A percentile compares a stretch with the other conserved stretches of the same genome.
These are phyloP conservation scores for Allacma fusca DNA, from an alignment of 2,888 invertebrate genomes.

Conservation along the genomic window DNA sequence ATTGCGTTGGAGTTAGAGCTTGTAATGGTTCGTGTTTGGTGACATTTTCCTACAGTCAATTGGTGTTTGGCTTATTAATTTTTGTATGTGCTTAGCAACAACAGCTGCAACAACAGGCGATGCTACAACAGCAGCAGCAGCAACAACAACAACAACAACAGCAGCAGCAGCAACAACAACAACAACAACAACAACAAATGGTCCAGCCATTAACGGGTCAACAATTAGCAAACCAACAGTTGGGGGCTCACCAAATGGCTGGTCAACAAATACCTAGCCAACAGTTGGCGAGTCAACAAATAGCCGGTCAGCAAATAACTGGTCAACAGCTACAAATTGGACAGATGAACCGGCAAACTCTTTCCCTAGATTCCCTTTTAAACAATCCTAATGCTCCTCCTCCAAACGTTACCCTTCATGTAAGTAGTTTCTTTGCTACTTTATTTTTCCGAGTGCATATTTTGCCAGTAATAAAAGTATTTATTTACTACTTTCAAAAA, in stretches of 20 bases:
- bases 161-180: constrained; percentile 45
- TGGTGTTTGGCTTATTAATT: no score
- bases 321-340: constrained; percentile 43
- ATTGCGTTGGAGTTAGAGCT: no score
- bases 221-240: constrained; percentile 68
- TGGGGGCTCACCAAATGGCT: constrained; percentile 35
- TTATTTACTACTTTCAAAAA: not conserved
- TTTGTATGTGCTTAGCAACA: constrained; percentile 59
- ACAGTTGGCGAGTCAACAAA: constrained; percentile 68
- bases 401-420: constrained; percentile 77
- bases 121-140: constrained; percentile 49
- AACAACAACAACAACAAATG: constrained; percentile 38
- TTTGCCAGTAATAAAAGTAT: not conserved
- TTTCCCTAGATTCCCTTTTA: constrained; percentile 82
- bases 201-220: constrained; percentile 22
- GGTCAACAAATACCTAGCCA: constrained; percentile 34
- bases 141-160: constrained; percentile 71
- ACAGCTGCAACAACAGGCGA: constrained; percentile 44
- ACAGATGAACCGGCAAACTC: constrained; percentile 42
- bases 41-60: no score
- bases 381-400: constrained; percentile 83
- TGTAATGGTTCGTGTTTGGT: no score
- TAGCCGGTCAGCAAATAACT: constrained; percentile 35
- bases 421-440: constrained; percentile 28
- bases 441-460: not conserved